Percentiles rank a stretch among this genome's conserved stretches.
Evolutionary conservation across 2,888 invertebrate species (phyloP).

Genomic region (Plebejus argus): DNA sequence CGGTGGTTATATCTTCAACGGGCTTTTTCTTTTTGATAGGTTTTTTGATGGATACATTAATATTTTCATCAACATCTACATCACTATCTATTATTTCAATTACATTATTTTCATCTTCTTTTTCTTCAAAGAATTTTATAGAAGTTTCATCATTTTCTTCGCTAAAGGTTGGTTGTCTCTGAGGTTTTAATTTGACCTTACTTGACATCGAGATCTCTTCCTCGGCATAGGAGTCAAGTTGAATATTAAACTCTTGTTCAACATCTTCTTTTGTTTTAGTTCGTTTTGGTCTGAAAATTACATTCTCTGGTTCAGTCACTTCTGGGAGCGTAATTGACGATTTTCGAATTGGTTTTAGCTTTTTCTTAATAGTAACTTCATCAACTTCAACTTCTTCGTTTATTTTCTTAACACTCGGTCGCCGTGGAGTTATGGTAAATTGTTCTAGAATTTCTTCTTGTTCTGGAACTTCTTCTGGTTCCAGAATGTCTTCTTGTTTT

Average conservation of each 20-base stretch:
- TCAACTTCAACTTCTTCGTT: constrained; percentile 72
- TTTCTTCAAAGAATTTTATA: constrained; percentile 82
- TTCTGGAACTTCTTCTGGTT: constrained; percentile 46
- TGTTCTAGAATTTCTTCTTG: constrained; percentile 64
- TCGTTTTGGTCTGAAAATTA: constrained; percentile 88
- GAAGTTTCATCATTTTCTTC: constrained; percentile 90
- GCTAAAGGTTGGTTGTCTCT: constrained; percentile 85
- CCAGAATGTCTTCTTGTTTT: constrained; percentile 56
- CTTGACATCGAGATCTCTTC: constrained; percentile 93
- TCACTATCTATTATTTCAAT: constrained; percentile 74
- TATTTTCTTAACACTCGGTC: constrained; percentile 68
- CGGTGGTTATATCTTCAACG: constrained; percentile 67
- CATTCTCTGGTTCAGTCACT: constrained; percentile 87
- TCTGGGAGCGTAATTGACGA: constrained; percentile 85
- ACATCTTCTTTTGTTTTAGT: constrained; percentile 92
- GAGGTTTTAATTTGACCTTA: constrained; percentile 89
- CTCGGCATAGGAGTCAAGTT: constrained; percentile 91
- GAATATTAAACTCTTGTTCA: constrained; percentile 94
- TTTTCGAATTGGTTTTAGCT: constrained; percentile 84
- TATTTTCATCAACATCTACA: constrained; percentile 67
- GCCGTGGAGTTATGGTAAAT: constrained; percentile 66
- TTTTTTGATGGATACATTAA: constrained; percentile 63
- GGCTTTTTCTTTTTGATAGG: constrained; percentile 56
- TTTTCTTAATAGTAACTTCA: constrained; percentile 88
- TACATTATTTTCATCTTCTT: constrained; percentile 51